A percentile compares a stretch with the other conserved stretches of the same genome.
Conservation (phyloP, 2,888 invertebrate genomes). For the Orthosia gracilis region DNA sequence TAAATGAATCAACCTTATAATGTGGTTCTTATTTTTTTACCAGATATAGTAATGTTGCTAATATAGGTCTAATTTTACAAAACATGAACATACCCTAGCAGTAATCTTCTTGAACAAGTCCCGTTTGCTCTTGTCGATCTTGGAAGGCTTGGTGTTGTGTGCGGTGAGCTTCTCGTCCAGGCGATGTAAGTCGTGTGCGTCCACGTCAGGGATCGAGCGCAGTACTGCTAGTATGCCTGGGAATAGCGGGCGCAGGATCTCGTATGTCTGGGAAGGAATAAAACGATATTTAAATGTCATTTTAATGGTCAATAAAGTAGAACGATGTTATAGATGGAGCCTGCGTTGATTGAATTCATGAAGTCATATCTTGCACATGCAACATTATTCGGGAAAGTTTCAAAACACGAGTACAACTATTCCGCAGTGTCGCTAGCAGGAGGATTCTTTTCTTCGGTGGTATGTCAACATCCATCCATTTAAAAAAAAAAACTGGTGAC, state of each 20-base stretch:
- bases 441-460: no score
- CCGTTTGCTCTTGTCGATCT: conserved; percentile 97
- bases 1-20: no score
- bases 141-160: conserved; percentile 93
- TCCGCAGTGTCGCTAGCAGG: no score
- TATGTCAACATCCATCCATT: no score
- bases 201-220: conserved; percentile 96
- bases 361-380: neutral
- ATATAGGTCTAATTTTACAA: no score
- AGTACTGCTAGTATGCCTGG: conserved; percentile 93
- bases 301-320: neutral
- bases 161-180: conserved; percentile 96
- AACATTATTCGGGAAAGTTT: no score
- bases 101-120: conserved; percentile 98
- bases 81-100: conserved; percentile 91
- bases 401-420: no score
- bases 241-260: conserved; percentile 94
- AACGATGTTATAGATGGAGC: no score
- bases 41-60: no score
- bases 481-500: no score
- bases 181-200: conserved; percentile 95
- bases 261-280: conserved; percentile 90
- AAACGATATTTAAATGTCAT: no score
- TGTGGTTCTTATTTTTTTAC: no score
- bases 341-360: neutral